These are phyloP conservation scores for Caranx ignobilis DNA, from an alignment of 2,113 vertebrate species.

Conservation along the genomic window DNA sequence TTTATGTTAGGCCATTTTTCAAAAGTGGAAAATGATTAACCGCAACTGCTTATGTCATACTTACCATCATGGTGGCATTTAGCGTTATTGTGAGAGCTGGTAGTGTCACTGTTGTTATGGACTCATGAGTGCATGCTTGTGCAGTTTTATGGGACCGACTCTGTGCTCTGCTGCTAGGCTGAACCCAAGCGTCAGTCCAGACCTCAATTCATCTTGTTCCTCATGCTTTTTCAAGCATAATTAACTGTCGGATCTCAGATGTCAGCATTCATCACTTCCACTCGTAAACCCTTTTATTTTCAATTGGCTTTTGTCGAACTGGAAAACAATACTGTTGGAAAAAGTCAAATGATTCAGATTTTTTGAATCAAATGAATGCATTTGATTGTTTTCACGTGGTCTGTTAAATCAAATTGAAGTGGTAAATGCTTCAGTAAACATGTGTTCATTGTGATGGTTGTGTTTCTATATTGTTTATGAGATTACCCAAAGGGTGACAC, in stretches of 20 bases:
- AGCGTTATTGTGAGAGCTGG: not conserved
- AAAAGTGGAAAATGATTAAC: conserved; percentile 1
- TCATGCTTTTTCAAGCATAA: not conserved
- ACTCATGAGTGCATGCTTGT: not conserved
- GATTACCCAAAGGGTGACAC: no score
- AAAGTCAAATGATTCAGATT: not conserved
- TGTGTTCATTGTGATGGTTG: no score
- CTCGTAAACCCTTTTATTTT: not conserved
- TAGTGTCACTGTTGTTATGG: not conserved
- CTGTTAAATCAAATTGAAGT: no score
- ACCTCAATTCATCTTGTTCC: conserved; percentile 3
- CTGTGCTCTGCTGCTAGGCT: not conserved
- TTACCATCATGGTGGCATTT: not conserved
- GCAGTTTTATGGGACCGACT: not conserved
- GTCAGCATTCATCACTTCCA: not conserved
- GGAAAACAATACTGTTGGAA: not conserved
- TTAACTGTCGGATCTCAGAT: conserved; percentile 9
- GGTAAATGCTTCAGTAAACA: not conserved
- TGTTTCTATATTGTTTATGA: no score
- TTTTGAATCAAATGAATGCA: not conserved
- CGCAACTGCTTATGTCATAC: not conserved
- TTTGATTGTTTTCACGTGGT: not conserved
- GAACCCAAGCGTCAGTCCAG: not conserved
- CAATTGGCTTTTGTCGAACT: conserved; percentile 8
- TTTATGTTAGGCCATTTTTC: not conserved